Base-by-base conservation (phyloP, 2,888 invertebrate species). In the Eurytoma californica region DNA sequence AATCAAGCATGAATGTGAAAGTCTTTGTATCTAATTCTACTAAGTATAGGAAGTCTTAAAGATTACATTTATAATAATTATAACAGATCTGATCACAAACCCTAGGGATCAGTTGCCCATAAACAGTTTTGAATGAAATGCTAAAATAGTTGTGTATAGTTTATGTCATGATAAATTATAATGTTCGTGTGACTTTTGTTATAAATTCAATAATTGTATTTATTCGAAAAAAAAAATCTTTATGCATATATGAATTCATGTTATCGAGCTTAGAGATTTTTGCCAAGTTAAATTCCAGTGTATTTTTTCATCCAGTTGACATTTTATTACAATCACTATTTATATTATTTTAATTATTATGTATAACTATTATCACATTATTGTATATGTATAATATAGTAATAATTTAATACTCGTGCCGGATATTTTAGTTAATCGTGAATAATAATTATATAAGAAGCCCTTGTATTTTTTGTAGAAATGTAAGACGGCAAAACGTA, bases 1-100 rank as follows among this genome's bases (percentile, higher is more conserved):
- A 88, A 87, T 83, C 85, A 85, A 77, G 84, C 86, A 85, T 89
- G 85, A 88, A 84, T 82, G 65, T 72, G 18, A 16, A 73, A 58
- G 79, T 76, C 68, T 81, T 81, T 81, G 60, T 77, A 81, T 77
- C 16, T 77, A 79, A 73, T 73, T 66, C 67, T 67, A 39, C 39
- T 39, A 39, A 39, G 39, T 39, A 65, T 68, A 68, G 72, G 51
- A 47, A 75, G 68, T 78, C 76, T 75, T 79, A 55, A 65, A 70
- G 24, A 72, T 70, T 74, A 77, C 47, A 79, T 79, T 81, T 77
- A 67, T 81, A 66, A 82, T 75, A 65, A 73, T 67, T 72, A 79
- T 63, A 61, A 72, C 68, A 81, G 69, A 76, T 77, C 74, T 77
- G 80, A 79, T 76, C 70, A 60, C 3, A 58, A 60, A 55, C 20